phyloP scores from a whole-genome alignment of 2,888 invertebrate species.

The Thecocarcelia acutangulata region DNA sequence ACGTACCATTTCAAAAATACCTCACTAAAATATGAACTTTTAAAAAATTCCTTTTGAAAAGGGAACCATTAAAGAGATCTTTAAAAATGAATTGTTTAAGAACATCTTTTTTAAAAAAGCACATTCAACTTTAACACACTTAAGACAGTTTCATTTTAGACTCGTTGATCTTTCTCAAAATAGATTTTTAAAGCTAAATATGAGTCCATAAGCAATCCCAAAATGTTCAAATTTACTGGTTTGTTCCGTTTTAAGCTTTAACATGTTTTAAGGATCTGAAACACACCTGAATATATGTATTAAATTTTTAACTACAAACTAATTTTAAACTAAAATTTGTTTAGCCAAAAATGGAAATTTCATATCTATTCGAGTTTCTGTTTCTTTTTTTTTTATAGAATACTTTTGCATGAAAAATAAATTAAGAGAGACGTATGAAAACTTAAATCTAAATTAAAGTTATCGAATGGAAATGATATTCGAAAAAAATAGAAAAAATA shows the following conservation, averaged over 20 bases:
- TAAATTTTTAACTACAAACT: not conserved
- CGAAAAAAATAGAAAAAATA: conserved; percentile 61
- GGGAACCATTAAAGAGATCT: too few relatives aligned
- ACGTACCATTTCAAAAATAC: too few relatives aligned
- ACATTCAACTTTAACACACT: too few relatives aligned
- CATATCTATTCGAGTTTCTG: conserved; percentile 26
- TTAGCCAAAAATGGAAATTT: conserved; percentile 14
- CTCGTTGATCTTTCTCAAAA: too few relatives aligned
- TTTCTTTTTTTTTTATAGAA: not conserved
- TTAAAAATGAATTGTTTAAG: too few relatives aligned
- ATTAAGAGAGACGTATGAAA: conserved; percentile 6
- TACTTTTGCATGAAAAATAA: conserved; percentile 2
- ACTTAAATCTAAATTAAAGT: conserved; percentile 55
- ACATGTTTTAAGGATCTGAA: not conserved
- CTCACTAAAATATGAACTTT: too few relatives aligned
- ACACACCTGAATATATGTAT: not conserved
- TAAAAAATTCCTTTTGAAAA: too few relatives aligned
- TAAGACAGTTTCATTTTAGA: too few relatives aligned
- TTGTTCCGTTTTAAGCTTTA: not conserved
- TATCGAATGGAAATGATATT: conserved; percentile 53
- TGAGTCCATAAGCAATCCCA: not conserved
- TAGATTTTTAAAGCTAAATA: too few relatives aligned
- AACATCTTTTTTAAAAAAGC: too few relatives aligned
- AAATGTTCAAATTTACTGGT: not conserved
- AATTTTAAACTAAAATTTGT: conserved; percentile 1